Conservation (phyloP, 2,797 vertebrate genomes). For the Argyrosomus regius region DNA sequence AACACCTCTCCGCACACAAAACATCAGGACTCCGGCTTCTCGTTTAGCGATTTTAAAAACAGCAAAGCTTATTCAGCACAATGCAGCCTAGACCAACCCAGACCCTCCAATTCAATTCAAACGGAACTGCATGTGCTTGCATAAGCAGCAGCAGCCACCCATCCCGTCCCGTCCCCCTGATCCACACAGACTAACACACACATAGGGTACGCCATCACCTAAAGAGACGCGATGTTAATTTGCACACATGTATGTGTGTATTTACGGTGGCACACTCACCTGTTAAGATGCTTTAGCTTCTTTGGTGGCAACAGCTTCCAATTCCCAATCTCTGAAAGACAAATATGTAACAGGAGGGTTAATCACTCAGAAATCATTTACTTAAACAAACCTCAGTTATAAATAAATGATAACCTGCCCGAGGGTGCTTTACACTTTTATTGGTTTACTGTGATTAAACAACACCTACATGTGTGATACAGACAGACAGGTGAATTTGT, state of each 20-base stretch:
- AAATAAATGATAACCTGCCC: background rate
- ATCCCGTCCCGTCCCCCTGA: slow-evolving; percentile 57
- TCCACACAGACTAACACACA: slow-evolving; percentile 34
- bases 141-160: slow-evolving; percentile 77
- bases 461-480: background rate
- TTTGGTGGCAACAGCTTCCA: slow-evolving; percentile 99
- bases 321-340: slow-evolving; percentile 92
- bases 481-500: too few relatives aligned
- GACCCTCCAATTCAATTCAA: slow-evolving; percentile 84
- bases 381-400: background rate
- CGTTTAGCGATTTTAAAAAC: slow-evolving; percentile 85
- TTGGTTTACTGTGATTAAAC: slow-evolving; percentile 23
- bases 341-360: background rate
- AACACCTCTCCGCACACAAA: slow-evolving; percentile 79
- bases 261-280: slow-evolving; percentile 82
- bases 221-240: slow-evolving; percentile 45
- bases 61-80: slow-evolving; percentile 84
- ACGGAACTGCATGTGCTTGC: slow-evolving; percentile 86
- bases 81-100: slow-evolving; percentile 73
- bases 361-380: background rate
- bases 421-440: background rate
- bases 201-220: slow-evolving; percentile 21
- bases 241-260: background rate
- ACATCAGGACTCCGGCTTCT: slow-evolving; percentile 78
- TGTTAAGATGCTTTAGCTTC: slow-evolving; percentile 95